Evolutionary conservation across 2,797 vertebrate species (phyloP).

Genomic region (Pseudomugil tenellus): DNA sequence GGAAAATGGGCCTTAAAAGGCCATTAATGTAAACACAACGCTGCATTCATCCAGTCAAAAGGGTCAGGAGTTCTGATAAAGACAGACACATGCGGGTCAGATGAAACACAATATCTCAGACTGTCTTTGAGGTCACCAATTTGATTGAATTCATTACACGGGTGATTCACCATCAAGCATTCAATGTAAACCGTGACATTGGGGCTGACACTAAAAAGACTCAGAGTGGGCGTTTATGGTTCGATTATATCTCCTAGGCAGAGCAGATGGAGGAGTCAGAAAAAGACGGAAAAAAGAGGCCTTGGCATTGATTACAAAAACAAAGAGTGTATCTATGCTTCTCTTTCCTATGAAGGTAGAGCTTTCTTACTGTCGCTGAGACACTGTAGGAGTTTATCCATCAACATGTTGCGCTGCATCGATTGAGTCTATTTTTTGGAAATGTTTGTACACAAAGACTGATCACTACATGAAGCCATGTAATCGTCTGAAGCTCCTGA

Average conservation of each 20-base stretch:
- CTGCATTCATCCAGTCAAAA: conserved; percentile 15
- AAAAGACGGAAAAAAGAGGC: neutral
- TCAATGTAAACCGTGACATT: conserved; percentile 60
- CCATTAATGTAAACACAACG: conserved; percentile 40
- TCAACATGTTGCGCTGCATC: conserved; percentile 53
- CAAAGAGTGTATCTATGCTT: conserved; percentile 19
- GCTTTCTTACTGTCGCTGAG: conserved; percentile 30
- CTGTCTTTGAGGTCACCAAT: conserved; percentile 41
- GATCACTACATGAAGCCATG: conserved; percentile 52
- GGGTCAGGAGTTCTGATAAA: conserved; percentile 28
- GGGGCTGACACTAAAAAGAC: conserved; percentile 45
- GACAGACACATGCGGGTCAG: conserved; percentile 53
- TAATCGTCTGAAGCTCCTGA: conserved; percentile 63
- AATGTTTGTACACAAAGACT: conserved; percentile 63
- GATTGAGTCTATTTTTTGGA: conserved; percentile 19
- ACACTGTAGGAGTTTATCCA: conserved; percentile 56
- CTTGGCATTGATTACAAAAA: conserved; percentile 20
- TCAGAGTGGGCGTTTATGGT: conserved; percentile 32
- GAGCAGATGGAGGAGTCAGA: conserved; percentile 21
- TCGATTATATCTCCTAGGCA: conserved; percentile 48
- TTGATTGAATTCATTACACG: conserved; percentile 62
- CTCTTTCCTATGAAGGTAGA: conserved; percentile 27
- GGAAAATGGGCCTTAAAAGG: conserved; percentile 24
- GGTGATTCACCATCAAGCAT: conserved; percentile 55
- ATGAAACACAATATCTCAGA: neutral